Evolutionary conservation across 2,113 vertebrate genomes (phyloP), one percentile per base, ranked within the genome.

Genomic region (Myotis brandtii): DNA sequence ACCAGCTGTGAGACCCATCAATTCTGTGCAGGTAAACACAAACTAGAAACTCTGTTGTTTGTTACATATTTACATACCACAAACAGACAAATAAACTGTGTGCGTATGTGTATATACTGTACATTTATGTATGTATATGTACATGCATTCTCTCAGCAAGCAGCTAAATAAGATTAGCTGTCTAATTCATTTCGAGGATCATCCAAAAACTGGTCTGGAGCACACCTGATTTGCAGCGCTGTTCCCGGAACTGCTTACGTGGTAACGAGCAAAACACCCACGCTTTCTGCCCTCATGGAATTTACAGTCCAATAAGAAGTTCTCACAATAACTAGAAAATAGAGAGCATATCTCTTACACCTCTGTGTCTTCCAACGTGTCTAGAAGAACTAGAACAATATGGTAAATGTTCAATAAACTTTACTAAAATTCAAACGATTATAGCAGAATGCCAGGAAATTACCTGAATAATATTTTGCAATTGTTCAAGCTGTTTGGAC

Each of bases 381-480:
- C 86, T 73, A 67, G n/a, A 90, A 81, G 46, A 90, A 25, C n/a
- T 54, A 77, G 34, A 88, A 69, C 40, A 43, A 81, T 14, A 43
- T 6, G 25, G 32, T 72, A 84, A 54, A 37, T 43, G 72, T 85
- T 85, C 72, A 69, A 20, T 66, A 67, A 91, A 69, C 17, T 25
- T 90, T 37, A 50, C 77, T 94, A 17, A 93, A 40, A 75, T 67
- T 79, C 32, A 70, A 86, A 93, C n/a, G 34, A 64, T 75, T n/a
- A 86, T 59, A 81, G 27, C 52, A 56, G 59, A 73, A 92, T 34
- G 40, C n/a, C 25, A 72, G 62, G 62, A 95, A 96, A 96, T 73
- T 62, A 77, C 88, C 86, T 92, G 83, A 96, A 82, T 77, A 82
- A 34, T 92, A 94, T 91, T 97, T 94, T 95, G 77, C 48, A 77